Conservation (phyloP, 1,140 invertebrate species). For the Camponotus pennsylvanicus region DNA sequence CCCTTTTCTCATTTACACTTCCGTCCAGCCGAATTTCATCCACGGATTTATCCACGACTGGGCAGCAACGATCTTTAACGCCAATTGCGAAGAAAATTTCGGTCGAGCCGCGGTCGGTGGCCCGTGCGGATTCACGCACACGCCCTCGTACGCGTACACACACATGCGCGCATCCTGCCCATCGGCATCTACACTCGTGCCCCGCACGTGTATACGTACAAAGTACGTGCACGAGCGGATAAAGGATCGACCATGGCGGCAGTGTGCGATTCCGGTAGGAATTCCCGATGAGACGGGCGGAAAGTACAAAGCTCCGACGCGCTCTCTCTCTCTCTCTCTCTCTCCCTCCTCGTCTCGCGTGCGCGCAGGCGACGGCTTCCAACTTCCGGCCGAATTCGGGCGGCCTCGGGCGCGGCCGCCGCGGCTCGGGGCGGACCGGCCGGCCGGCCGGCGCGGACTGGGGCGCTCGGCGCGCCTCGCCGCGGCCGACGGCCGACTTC, state of each 20-base stretch:
- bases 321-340: conserved; percentile 41
- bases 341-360: conserved; percentile 34
- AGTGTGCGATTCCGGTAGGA: conserved; percentile 71
- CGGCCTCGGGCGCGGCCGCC: conserved; percentile 77
- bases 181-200: neutral
- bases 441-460: conserved; percentile 63
- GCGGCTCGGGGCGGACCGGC: conserved; percentile 55
- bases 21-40: conserved; percentile 38
- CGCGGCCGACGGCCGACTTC: conserved; percentile 49
- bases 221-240: conserved; percentile 24
- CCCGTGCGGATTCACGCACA: conserved; percentile 20
- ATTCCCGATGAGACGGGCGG: conserved; percentile 77
- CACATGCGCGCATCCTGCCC: neutral
- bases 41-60: neutral
- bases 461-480: neutral
- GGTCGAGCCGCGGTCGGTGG: conserved; percentile 59
- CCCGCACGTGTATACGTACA: no score
- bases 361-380: conserved; percentile 35
- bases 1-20: conserved; percentile 4
- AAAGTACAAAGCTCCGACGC: conserved; percentile 76
- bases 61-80: conserved; percentile 8
- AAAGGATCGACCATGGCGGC: conserved; percentile 68
- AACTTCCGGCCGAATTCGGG: conserved; percentile 79
- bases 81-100: conserved; percentile 55
- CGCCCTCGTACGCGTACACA: neutral